Percentiles rank a stretch among this genome's conserved stretches.
These are phyloP conservation scores for Taxidea taxus DNA, from an alignment of 2,113 vertebrate species.

Conservation along the genomic window DNA sequence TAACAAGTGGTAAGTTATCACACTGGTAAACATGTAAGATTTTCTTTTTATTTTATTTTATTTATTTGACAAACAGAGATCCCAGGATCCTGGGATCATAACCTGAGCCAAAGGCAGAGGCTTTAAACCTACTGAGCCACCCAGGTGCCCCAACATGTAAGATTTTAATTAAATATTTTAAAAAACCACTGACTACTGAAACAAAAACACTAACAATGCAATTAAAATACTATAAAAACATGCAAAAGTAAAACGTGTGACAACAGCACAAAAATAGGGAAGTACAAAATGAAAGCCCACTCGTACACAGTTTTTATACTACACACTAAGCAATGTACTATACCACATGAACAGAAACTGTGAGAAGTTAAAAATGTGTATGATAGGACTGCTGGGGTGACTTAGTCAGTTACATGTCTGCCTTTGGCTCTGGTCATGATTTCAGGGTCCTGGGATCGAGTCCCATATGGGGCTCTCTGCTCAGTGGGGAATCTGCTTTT, in stretches of 20 bases:
- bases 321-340: not conserved
- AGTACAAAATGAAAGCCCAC: not conserved
- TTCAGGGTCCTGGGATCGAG: not conserved
- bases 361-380: not conserved
- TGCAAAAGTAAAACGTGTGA: not conserved
- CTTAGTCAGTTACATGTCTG: not conserved
- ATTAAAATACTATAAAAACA: not conserved
- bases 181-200: not conserved
- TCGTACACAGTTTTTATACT: not conserved
- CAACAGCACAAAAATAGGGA: not conserved
- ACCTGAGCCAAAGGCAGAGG: no score
- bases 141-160: no score
- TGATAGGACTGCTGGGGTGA: not conserved
- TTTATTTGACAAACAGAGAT: no score
- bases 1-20: not conserved
- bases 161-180: not conserved
- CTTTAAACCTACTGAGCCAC: no score
- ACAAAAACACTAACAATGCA: not conserved
- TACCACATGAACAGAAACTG: not conserved
- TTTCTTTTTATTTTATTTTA: no score
- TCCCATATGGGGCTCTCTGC: no score
- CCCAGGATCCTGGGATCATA: no score
- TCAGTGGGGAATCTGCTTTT: no score
- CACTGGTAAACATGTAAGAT: not conserved
- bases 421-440: no score